Percentiles rank a stretch among this genome's conserved stretches.
phyloP scores from a whole-genome alignment of 2,888 invertebrate species.

The Caenorhabditis plicata region DNA sequence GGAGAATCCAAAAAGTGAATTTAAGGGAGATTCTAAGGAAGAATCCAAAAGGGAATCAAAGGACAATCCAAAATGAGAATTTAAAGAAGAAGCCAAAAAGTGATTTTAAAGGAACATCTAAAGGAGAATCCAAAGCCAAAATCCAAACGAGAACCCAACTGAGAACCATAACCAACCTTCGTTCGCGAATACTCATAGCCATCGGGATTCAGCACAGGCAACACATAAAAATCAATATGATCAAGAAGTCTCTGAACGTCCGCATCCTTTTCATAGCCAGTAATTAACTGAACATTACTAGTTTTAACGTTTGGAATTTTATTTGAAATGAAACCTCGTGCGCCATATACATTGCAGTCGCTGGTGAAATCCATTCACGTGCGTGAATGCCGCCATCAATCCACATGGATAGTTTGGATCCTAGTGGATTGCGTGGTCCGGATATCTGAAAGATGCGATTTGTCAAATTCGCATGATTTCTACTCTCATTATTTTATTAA shows the following conservation, averaged over 20 bases:
- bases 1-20: too few relatives aligned
- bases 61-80: too few relatives aligned
- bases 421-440: slow-evolving; percentile 36
- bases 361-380: slow-evolving; percentile 48
- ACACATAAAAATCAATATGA: slow-evolving; percentile 61
- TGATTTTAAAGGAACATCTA: too few relatives aligned
- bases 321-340: too few relatives aligned
- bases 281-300: too few relatives aligned
- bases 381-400: slow-evolving; percentile 64
- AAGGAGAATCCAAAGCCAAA: too few relatives aligned
- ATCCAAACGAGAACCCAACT: neutral
- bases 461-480: too few relatives aligned
- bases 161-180: slow-evolving; percentile 32
- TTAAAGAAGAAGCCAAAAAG: too few relatives aligned
- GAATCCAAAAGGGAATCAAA: too few relatives aligned
- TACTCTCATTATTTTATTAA: neutral
- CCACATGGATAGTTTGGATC: slow-evolving; percentile 53
- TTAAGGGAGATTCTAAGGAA: too few relatives aligned
- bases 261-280: slow-evolving; percentile 40
- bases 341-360: slow-evolving; percentile 55
- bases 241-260: slow-evolving; percentile 52
- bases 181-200: slow-evolving; percentile 60
- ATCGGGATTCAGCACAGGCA: slow-evolving; percentile 64
- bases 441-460: slow-evolving; percentile 39
- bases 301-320: too few relatives aligned